Conservation (phyloP, 1,140 invertebrate genomes). For the Papilio aristodemus region DNA sequence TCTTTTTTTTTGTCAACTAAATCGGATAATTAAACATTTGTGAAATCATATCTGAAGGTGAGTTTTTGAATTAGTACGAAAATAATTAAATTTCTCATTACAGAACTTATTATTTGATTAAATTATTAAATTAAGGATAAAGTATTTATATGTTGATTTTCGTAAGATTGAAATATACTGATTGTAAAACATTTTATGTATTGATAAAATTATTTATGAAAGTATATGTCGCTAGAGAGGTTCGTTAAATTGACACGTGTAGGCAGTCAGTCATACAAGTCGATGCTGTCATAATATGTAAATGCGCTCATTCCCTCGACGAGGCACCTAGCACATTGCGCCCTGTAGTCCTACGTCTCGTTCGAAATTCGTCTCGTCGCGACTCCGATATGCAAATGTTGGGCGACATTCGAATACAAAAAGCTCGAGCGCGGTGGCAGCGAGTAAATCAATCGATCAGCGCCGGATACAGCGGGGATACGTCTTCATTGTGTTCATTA, state of each 20-base stretch:
- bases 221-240: neutral
- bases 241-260: constrained; percentile 28
- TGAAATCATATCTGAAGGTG: too few species aligned
- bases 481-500: constrained; percentile 80
- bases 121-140: too few species aligned
- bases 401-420: constrained; percentile 77
- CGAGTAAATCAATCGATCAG: constrained; percentile 80
- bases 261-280: constrained; percentile 26
- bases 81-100: too few species aligned
- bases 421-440: constrained; percentile 75
- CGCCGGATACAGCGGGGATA: constrained; percentile 75
- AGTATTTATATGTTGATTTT: too few species aligned
- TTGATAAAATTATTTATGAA: constrained; percentile 18
- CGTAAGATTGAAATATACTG: neutral
- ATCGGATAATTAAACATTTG: too few species aligned
- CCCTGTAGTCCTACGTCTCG: constrained; percentile 56
- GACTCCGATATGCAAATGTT: constrained; percentile 70
- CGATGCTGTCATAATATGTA: constrained; percentile 46
- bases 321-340: constrained; percentile 55
- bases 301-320: constrained; percentile 50
- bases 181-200: neutral
- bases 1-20: too few species aligned
- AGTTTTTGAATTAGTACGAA: too few species aligned
- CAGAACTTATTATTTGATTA: too few species aligned
- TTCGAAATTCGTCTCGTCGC: constrained; percentile 64